These are phyloP conservation scores for Aelia acuminata DNA, from an alignment of 2,888 invertebrate species.

Conservation along the genomic window DNA sequence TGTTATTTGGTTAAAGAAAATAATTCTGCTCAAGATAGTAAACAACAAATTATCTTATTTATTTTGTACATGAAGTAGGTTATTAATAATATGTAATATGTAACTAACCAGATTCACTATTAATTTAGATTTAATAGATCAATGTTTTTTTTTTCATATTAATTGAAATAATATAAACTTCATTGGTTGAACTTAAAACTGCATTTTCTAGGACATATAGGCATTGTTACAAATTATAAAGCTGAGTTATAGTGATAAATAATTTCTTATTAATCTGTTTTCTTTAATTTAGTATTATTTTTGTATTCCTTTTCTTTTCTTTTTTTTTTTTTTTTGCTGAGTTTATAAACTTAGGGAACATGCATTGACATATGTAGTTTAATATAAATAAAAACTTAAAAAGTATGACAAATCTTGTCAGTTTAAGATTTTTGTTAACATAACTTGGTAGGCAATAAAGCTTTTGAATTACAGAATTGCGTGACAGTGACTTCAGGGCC, in stretches of 20 bases:
- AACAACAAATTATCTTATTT: no score
- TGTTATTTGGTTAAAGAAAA: no score
- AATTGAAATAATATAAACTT: not conserved
- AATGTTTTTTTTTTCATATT: not conserved
- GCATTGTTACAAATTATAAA: not conserved
- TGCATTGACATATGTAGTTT: not conserved
- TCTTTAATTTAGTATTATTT: not conserved
- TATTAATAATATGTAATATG: no score
- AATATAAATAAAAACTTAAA: not conserved
- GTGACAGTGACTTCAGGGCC: constrained; percentile 65
- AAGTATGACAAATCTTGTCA: constrained; percentile 1
- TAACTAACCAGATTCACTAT: no score
- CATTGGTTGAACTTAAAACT: not conserved
- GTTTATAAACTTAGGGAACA: constrained; percentile 1
- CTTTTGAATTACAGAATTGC: constrained; percentile 66
- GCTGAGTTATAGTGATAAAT: not conserved
- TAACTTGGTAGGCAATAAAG: constrained; percentile 44
- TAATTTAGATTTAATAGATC: not conserved
- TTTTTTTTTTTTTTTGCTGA: not conserved
- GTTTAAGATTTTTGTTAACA: constrained; percentile 21
- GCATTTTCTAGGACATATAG: not conserved
- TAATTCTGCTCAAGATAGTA: no score
- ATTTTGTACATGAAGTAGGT: no score
- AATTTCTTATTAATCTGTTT: constrained; percentile 40
- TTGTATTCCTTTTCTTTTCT: not conserved